Evolutionary conservation across 2,113 vertebrate genomes (phyloP).

Genomic region (Sphyrna mokarran): DNA sequence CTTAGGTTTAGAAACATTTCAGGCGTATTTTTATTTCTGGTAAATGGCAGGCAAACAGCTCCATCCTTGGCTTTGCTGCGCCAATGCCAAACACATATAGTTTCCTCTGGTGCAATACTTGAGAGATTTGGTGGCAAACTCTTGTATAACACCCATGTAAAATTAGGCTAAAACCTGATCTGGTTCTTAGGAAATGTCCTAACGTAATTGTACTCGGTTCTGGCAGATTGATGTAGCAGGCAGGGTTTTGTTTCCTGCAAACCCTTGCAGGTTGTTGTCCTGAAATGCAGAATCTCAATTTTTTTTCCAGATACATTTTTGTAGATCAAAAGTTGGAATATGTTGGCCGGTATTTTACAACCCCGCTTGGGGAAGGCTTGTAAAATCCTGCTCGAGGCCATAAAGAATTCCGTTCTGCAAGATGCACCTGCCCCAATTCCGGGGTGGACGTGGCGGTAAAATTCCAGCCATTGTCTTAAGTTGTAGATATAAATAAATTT

Average conservation of each 20-base stretch:
- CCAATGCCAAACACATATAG: not conserved
- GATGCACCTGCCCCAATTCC: too few species aligned
- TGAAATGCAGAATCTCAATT: not conserved
- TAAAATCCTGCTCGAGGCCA: too few species aligned
- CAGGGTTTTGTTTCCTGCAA: not conserved
- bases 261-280: not conserved
- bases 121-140: not conserved
- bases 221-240: not conserved
- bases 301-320: not conserved
- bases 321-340: not conserved
- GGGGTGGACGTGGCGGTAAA: too few species aligned
- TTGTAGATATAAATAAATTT: not conserved
- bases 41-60: not conserved
- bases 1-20: conserved; percentile 20
- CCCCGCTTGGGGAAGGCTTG: too few species aligned
- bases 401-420: too few species aligned
- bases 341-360: too few species aligned
- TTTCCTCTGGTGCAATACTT: not conserved
- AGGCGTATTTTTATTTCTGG: conserved; percentile 22
- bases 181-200: not conserved
- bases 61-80: not conserved
- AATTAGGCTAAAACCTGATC: not conserved
- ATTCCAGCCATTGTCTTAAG: too few species aligned
- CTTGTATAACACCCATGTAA: not conserved
- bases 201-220: not conserved